These are phyloP conservation scores for Cheirogaleus medius DNA, from an alignment of 2,113 vertebrate species.

Conservation along the genomic window DNA sequence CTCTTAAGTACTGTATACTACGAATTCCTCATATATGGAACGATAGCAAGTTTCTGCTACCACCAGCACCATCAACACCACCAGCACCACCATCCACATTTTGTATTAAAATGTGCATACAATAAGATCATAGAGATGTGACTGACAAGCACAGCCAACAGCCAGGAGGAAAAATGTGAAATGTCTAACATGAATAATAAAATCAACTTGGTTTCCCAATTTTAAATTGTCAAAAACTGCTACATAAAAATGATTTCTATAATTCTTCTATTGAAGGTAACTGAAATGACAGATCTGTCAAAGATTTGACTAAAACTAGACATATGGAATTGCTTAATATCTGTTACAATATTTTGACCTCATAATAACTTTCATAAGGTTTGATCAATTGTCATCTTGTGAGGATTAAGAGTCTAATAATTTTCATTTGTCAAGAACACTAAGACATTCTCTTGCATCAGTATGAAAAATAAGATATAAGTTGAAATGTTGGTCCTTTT, in stretches of 20 bases:
- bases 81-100: background rate
- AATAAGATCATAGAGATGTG: background rate
- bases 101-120: background rate
- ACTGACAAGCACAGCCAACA: background rate
- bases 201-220: background rate
- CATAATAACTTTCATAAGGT: constrained; percentile 1
- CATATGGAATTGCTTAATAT: background rate
- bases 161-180: background rate
- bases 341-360: constrained; percentile 42
- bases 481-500: background rate
- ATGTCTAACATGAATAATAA: background rate
- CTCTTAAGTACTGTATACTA: background rate
- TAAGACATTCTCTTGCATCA: background rate
- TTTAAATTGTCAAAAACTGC: background rate
- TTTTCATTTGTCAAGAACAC: constrained; percentile 63
- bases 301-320: constrained; percentile 60
- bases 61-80: background rate
- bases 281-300: constrained; percentile 35
- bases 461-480: background rate
- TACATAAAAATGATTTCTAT: constrained; percentile 22
- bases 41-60: background rate
- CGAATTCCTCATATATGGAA: background rate
- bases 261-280: constrained; percentile 57
- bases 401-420: constrained; percentile 41
- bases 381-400: constrained; percentile 69